Evolutionary conservation across 2,113 vertebrate species (phyloP), one percentile per base, ranked within the genome.

Genomic region (Oryzias celebensis): DNA sequence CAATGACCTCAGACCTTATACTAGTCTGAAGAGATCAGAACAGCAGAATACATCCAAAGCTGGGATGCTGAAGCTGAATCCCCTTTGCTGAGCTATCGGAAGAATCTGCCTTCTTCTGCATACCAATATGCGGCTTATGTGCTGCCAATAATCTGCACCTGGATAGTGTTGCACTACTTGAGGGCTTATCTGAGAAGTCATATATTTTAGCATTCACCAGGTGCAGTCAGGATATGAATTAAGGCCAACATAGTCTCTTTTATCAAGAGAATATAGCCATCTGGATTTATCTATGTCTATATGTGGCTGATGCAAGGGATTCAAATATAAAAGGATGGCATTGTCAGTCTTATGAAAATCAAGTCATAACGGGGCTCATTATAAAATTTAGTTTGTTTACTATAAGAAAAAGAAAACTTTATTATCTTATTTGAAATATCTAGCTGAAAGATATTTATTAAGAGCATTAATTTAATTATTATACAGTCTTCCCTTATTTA

Each of bases 71-170:
- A 77, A 82, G 83, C 68, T 48, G 68, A 83, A 84, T 84, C 78
- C 78, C 66, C 73, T 77, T 76, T 73, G 63, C 70, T 26, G 73
- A 76, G 78, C 73, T 88, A 89, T 87, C 86, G 62, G 68, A 82
- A 77, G 65, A 74, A 89, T 89, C 86, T 81, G 68, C 77, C 68
- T 82, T 84, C 77, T 75, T 88, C 82, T 88, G 87, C 90, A 91
- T 90, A 81, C 88, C 88, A 89, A 89, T 84, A 87, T 71, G 52
- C 61, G 62, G 68, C 81, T 90, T 85, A 79, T 70, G 46, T 78
- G 77, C 69, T 54, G 44, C 70, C 84, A 84, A 81, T 80, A 78
- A 89, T 82, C 74, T 86, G 85, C 91, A 92, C 90, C 86, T 88
- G 88, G 88, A 81, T 84, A 74, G 65, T 83, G 80, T 85, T 89